Base-by-base conservation (phyloP, 2,888 invertebrate genomes). In the Hypena proboscidalis region DNA sequence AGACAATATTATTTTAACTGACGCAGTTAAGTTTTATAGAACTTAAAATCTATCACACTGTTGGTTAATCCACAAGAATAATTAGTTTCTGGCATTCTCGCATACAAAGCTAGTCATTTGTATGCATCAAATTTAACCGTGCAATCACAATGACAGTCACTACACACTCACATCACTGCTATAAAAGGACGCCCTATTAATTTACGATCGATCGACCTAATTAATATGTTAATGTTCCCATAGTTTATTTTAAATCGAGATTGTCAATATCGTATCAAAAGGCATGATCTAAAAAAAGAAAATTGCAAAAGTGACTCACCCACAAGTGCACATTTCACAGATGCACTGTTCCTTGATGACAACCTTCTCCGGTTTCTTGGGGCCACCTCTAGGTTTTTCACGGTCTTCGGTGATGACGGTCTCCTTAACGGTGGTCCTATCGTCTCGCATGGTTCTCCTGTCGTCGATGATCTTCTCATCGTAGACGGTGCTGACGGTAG, bases 291-390 rank as follows among this genome's bases (percentile, higher is more conserved):
- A 13, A 26, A 3, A 21, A 3, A 17, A 14, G n/a, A 27, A 17
- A 4, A 10, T 8, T 7, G 2, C n/a, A 20, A 23, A 35, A 19
- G 3, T 7, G 33, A 93, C 96, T 94, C 85, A 97, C 97, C 97
- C 97, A 90, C 97, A 97, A 73, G 96, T 97, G 82, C 97, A 97
- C 54, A 97, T 94, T 90, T 97, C 96, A 79, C 97, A 97, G 71
- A 97, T 96, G 81, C 97, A 97, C 82, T 96, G 95, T 74, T 97
- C 97, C 76, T 95, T 95, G 58, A 89, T 81, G 29, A 79, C 69
- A 37, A 59, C 62, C 56, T 84, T 85, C 58, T 88, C 85, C 39
- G 88, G 85, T 77, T 83, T 86, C 73, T 77, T 90, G 54, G 90
- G 89, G 55, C 90, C 89, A 54, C 79, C 84, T 58, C 74, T 80